phyloP scores from a whole-genome alignment of 2,113 vertebrate species.

The Lynx canadensis region DNA sequence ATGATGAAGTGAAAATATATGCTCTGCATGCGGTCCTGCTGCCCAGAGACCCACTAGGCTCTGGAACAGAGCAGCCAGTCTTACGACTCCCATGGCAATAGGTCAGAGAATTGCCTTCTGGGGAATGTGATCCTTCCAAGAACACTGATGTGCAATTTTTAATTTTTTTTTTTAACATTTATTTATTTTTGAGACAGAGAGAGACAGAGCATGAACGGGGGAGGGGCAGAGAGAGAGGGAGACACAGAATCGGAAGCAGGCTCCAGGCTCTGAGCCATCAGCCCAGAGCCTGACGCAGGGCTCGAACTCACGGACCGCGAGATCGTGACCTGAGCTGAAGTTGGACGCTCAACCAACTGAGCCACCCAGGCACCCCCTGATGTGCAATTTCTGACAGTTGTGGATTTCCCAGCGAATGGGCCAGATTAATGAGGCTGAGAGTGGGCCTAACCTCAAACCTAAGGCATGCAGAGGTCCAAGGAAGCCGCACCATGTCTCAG shows the following conservation, averaged over 20 bases:
- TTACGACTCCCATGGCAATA: background rate
- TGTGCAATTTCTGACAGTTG: background rate
- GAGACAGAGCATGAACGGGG: no score
- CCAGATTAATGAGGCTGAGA: background rate
- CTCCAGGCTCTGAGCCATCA: no score
- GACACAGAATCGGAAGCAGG: no score
- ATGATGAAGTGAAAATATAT: background rate
- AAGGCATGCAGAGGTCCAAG: background rate
- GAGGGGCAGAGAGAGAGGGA: no score
- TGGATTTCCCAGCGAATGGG: background rate
- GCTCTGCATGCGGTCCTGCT: rapidly evolving
- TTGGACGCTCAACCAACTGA: no score
- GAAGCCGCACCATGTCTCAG: background rate
- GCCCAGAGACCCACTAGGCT: background rate
- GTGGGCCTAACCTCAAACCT: background rate
- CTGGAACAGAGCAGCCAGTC: background rate
- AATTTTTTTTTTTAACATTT: no score
- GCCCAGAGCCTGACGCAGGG: no score
- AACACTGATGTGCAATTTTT: background rate
- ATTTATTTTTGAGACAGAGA: no score
- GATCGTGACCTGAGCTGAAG: no score
- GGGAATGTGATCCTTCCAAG: background rate
- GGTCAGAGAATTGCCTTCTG: background rate
- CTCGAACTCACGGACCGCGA: no score
- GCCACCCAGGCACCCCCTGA: background rate